Evolutionary conservation across 1,140 invertebrate genomes (phyloP), one percentile per base, ranked within the genome.

Genomic region (Pseudomyrmex flavicornis): DNA sequence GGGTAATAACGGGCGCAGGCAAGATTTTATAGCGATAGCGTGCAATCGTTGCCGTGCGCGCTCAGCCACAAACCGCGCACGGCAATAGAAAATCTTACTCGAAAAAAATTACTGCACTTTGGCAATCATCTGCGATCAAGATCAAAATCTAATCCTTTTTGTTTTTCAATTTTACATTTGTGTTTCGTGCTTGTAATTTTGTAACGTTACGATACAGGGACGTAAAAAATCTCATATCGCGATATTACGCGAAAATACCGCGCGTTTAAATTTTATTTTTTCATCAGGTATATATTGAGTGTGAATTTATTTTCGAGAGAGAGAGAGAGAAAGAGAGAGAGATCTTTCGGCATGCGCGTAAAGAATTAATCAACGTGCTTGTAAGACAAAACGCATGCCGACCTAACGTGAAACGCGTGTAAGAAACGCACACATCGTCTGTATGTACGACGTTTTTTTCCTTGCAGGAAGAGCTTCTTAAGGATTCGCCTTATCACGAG

Each of bases 401-500:
- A 48, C 52, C 35, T 44, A 54, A 58, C n/a, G 56, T 5, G 56
- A 52, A n/a, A 69, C 15, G 54, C 65, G 66, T 58, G 52, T 70
- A 58, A 69, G 63, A 70, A 20, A 17, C 54, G 54, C 54, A 80
- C 44, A 44, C 54, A 52, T 65, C 12, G 48, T 80, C 65, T 22
- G 48, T 35, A 73, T 22, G 48, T 17, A 73, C 46, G 66, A 61
- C 58, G 56, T 9, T 74, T 17, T 50, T 74, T 75, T 82, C 79
- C 35, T 74, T 63, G 59, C 35, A 75, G 79, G 68, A 50, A 70
- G 58, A 70, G 58, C 59, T 82, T 61, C 50, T 82, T 82, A 82
- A 82, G 70, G 59, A 82, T 63, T 17, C 79, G 17, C 26, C 70
- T 84, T 84, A 84, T 84, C 83, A 82, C 65, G 66, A 17, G 58